Evolutionary conservation across 2,888 invertebrate genomes (phyloP), one percentile per base, ranked within the genome.

Genomic region (Cerastis rubricosa): DNA sequence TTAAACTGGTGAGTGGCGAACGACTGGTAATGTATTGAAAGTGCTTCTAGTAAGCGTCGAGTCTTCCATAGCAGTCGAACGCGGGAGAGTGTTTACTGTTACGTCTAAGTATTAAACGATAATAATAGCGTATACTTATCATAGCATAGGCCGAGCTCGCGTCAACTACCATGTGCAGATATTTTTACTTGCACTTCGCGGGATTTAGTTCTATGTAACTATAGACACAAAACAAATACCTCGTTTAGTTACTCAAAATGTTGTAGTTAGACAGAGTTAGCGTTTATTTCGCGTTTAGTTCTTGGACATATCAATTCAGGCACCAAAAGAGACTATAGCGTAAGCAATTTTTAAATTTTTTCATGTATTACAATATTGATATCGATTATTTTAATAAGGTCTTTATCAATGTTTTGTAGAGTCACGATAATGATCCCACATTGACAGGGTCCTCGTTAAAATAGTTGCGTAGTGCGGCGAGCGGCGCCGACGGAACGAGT

Each of bases 31-130:
- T 85, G 94, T 95, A 94, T 94, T 95, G 95, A 94, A 93, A 94
- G 94, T 95, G 96, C 96, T 96, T 96, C 94, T 94, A 91, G 94
- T 92, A 96, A 96, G 96, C 96, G 95, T 95, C 94, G 94, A 94
- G 96, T 96, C 96, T 96, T 96, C 96, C 96, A 96, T 95, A 96
- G 94, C 96, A 95, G 96, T 96, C 96, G 95, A 91, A 90, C 95
- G 95, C 95, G 92, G 89, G 91, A 88, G 93, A 90, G 92, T 94
- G 93, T 95, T 93, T 94, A 94, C 93, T 95, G 94, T 96, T 94
- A 95, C 93, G 89, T 93, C 92, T 96, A 96, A 96, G 96, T 96
- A 96, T 96, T 96, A 96, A 95, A 94, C 91, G 95, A 96, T 96
- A 96, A 96, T 96, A 96, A 96, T 96, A 96, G 95, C 91, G 93